Evolutionary conservation across 30 jellyfish, hydroid and myxozoan species (phyloP), one percentile per base, ranked within the genome.

Genomic region (Aurelia coerulea): DNA sequence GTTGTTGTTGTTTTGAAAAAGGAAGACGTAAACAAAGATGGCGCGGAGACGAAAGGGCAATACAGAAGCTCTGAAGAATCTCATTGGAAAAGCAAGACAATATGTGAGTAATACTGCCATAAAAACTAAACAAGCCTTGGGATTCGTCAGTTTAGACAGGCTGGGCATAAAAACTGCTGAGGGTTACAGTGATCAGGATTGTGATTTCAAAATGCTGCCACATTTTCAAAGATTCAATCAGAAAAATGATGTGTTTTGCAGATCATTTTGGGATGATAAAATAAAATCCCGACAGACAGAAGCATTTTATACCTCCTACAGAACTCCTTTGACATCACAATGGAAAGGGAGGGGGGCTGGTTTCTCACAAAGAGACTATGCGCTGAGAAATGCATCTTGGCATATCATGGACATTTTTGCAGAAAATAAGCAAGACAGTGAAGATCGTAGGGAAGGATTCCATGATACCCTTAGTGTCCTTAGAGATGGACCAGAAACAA

Each of bases 301-400:
- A 51, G 41, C 29, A 16, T 83, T 83, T 71, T 83, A 83, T 65
- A 56, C 80, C n/a, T 83, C 92, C 7, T 83, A 83, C 71, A 64
- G 92, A 39, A 35, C 13, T 12, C 92, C 92, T 14, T 53, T 83
- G 68, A 56, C 52, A 10, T 29, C 92, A 54, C 85, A 83, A 58
- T 83, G 92, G 92, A 14, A 70, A 83, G 92, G 92, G 39, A 70
- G 92, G 41, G 92, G 92, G 9, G 65, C 79, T 13, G 92, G 92
- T 6, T 83, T 83, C 76, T 68, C 92, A 0, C 92, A 83, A 65
- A 71, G 92, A 46, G 92, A 83, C 62, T 83, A 58, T 63, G 92
- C 92, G 6, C 50, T 83, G 42, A 63, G 92, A 37, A 83, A 83
- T 83, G 92, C 92, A 1, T 83, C 92, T 9, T 83, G 92, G 92